phyloP scores from a whole-genome alignment of 2,797 vertebrate genomes.

The Columba guinea region DNA sequence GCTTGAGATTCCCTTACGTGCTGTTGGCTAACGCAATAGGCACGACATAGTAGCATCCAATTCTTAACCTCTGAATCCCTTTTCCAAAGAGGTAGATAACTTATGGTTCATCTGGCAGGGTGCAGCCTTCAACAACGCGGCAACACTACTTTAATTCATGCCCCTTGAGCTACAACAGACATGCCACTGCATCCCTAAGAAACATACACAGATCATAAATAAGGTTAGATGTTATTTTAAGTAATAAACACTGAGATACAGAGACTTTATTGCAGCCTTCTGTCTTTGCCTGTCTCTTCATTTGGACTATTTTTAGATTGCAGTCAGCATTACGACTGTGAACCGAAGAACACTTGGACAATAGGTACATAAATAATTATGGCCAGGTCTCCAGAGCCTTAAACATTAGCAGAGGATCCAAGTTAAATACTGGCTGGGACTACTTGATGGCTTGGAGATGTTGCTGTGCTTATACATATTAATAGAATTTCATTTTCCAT shows the following conservation, averaged over 20 bases:
- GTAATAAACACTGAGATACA: conserved; percentile 56
- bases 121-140: conserved; percentile 14
- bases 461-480: background rate
- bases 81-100: conserved; percentile 26
- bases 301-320: conserved; percentile 55
- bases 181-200: conserved; percentile 37
- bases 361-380: conserved; percentile 54
- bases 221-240: conserved; percentile 65
- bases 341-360: conserved; percentile 46
- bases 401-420: conserved; percentile 8
- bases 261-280: conserved; percentile 52
- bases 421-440: conserved; percentile 1
- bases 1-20: conserved; percentile 6
- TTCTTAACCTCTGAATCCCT: conserved; percentile 54
- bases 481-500: background rate
- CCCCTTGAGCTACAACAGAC: conserved; percentile 52
- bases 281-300: conserved; percentile 33
- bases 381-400: conserved; percentile 33
- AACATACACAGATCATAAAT: conserved; percentile 47
- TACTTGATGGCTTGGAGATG: background rate
- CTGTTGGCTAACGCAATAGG: background rate
- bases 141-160: conserved; percentile 44
- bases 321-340: conserved; percentile 16
- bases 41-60: background rate
- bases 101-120: conserved; percentile 44